These are phyloP conservation scores for Columbina picui DNA, from an alignment of 2,113 vertebrate species.

Conservation along the genomic window DNA sequence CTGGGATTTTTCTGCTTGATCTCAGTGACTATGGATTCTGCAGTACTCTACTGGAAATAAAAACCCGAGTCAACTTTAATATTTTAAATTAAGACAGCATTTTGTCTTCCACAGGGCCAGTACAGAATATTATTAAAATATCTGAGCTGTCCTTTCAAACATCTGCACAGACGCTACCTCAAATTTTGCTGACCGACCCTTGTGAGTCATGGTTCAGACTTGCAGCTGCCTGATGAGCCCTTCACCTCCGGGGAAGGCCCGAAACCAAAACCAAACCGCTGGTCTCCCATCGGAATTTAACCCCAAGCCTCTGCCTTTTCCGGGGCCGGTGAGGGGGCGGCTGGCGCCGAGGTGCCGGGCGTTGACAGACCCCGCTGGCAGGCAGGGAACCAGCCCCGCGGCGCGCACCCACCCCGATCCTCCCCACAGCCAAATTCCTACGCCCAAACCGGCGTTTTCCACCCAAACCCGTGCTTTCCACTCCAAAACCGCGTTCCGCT, in stretches of 20 bases:
- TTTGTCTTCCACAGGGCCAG: not conserved
- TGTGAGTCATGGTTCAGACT: not conserved
- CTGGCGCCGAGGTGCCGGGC: too few species aligned
- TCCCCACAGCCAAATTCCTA: not conserved
- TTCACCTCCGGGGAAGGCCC: not conserved
- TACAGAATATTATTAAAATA: not conserved
- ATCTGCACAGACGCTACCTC: not conserved
- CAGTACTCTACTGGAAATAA: not conserved
- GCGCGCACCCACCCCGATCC: too few species aligned
- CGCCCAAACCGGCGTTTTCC: accelerated
- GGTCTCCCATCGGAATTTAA: not conserved
- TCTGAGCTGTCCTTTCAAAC: not conserved
- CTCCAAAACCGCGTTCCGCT: accelerated
- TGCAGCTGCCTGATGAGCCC: not conserved
- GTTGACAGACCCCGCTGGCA: accelerated
- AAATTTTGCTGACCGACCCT: not conserved
- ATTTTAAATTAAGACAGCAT: not conserved
- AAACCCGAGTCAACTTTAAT: not conserved
- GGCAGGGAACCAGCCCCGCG: not conserved
- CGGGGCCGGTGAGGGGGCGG: too few species aligned
- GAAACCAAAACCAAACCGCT: not conserved
- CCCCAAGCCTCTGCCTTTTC: not conserved
- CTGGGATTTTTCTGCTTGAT: not conserved
- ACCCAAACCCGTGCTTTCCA: not conserved
- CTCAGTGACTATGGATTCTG: not conserved